Evolutionary conservation across 30 jellyfish, hydroid and myxozoan species (phyloP).

Genomic region (Pelagia noctiluca): DNA sequence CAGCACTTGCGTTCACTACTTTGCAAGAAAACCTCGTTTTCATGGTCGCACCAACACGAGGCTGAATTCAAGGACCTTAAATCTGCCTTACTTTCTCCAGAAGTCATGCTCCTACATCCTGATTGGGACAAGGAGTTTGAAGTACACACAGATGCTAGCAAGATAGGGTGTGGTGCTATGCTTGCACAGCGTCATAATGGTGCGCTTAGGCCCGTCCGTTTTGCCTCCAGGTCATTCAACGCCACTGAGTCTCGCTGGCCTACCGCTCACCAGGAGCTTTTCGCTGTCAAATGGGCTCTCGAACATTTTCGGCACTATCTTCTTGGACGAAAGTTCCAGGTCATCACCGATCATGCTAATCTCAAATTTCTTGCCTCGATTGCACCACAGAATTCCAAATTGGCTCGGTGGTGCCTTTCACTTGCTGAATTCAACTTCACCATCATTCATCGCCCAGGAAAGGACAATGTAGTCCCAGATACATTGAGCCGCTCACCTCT

Average conservation of each 20-base stretch:
- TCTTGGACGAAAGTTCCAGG: conserved; percentile 20
- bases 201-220: conserved; percentile 30
- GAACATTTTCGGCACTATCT: conserved; percentile 27
- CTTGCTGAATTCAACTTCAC: conserved; percentile 38
- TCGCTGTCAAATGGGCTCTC: conserved; percentile 58
- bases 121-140: conserved; percentile 17
- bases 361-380: conserved; percentile 29
- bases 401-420: conserved; percentile 41
- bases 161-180: conserved; percentile 32
- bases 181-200: conserved; percentile 20
- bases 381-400: conserved; percentile 48
- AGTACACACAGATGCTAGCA: conserved; percentile 48
- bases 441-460: conserved; percentile 65
- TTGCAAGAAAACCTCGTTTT: neutral
- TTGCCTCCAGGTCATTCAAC: conserved; percentile 28
- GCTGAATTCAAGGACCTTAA: conserved; percentile 23
- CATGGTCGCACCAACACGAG: conserved; percentile 4
- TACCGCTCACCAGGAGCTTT: conserved; percentile 40
- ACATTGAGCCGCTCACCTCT: conserved; percentile 46
- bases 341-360: conserved; percentile 49
- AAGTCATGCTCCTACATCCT: conserved; percentile 20
- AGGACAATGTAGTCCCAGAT: conserved; percentile 47
- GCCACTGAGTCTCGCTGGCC: conserved; percentile 54
- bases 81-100: conserved; percentile 25
- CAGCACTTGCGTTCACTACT: neutral